Evolutionary conservation across 2,888 invertebrate genomes (phyloP), one percentile per base, ranked within the genome.

Genomic region (Anaspis maculata): DNA sequence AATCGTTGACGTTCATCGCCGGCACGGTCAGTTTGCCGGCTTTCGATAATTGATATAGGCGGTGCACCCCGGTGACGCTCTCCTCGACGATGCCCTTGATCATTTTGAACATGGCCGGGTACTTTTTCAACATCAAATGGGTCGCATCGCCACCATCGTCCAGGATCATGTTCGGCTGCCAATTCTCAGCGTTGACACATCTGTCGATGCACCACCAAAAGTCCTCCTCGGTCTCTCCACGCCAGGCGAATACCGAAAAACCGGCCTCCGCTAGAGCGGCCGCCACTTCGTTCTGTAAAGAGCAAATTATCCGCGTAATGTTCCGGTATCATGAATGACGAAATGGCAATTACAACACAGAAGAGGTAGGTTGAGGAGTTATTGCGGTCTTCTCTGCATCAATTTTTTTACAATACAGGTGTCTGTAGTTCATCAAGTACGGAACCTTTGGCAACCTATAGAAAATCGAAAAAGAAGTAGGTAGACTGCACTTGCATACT

Each of bases 181-280:
- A 97, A 54, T 82, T 79, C 48, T 89, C 86, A 0, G 83, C 77
- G 48, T 88, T 88, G 2, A 96, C 83, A 64, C 95, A 94, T 58
- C 87, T 87, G 67, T 96, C 95, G 52, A 96, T 96, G 61, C 94
- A 94, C 95, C 95, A 96, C 96, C 96, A 96, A 68, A 96, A 96
- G 54, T 96, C 96, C 59, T 96, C 95, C 62, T 96, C 96, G 3
- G 90, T 89, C 65, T 96, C 94, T 0, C 94, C 92, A 33, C 94
- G 84, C 96, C 96, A 96, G 7, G 95, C 91, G 69, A 91, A 96
- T 42, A 96, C 79, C 2, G 94, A 79, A 61, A 81, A 86, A 7
- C 83, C 84, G 26, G 87, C 84, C 65, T 95, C 87, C 0, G 95
- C 95, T 42, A 96, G 66, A 1, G 96, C 95, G 1, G 95, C 94